Evolutionary conservation across 2,113 vertebrate species (phyloP).

Genomic region (Stercorarius parasiticus): DNA sequence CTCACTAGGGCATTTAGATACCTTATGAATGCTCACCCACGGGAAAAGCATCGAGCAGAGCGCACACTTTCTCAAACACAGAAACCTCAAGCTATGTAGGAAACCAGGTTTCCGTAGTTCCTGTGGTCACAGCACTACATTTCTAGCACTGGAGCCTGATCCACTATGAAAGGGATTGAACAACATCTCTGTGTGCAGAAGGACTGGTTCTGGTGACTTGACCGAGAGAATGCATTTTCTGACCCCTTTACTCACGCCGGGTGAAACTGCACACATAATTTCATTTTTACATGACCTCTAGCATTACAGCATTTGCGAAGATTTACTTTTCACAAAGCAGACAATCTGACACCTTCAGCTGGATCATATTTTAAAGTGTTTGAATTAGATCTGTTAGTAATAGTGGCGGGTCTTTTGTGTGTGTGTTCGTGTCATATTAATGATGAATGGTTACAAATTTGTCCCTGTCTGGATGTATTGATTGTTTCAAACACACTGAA

Average conservation of each 20-base stretch:
- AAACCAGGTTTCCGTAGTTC: background rate
- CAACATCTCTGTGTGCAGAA: background rate
- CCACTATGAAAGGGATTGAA: background rate
- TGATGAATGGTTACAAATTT: background rate
- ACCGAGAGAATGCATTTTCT: background rate
- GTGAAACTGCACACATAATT: background rate
- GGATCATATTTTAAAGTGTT: background rate
- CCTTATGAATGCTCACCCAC: background rate
- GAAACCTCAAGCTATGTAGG: background rate
- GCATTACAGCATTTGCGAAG: background rate
- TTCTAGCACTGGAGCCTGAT: background rate
- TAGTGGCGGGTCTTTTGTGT: no score
- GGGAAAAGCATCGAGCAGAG: background rate
- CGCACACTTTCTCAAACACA: background rate
- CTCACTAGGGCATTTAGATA: background rate
- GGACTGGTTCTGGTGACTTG: background rate
- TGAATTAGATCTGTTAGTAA: background rate
- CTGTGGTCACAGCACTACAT: background rate
- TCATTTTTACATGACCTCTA: background rate
- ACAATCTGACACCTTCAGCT: background rate
- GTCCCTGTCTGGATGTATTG: background rate
- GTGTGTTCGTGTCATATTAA: background rate
- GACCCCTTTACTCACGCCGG: background rate
- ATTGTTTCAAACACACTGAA: background rate
- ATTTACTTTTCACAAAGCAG: background rate